Evolutionary conservation across 2,113 vertebrate genomes (phyloP), one percentile per base, ranked within the genome.

Genomic region (Lamprologus callipterus): DNA sequence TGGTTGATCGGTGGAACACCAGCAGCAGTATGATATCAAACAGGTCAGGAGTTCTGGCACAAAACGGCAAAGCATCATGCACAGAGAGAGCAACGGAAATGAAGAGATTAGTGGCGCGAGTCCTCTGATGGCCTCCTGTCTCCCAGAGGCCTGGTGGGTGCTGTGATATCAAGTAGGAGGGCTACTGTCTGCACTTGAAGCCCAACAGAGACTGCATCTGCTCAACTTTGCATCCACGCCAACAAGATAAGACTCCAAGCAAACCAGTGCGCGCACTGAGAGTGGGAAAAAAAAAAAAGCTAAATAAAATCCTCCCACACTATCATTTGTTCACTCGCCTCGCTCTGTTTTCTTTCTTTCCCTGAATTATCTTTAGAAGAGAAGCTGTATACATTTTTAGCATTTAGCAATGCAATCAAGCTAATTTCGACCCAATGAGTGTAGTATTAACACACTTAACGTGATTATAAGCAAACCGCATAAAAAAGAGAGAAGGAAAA

Each of bases 271-370:
- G 42, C 1, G 37, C 81, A 80, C 75, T 37, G 10, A 40, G 14
- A 51, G 28, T n/a, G 33, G 63, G 0, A 21, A 35, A 21, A n/a
- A 53, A 35, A 54, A 53, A 40, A 49, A 47, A 28, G 54, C 82
- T 9, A 47, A 85, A 87, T 89, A 2, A 89, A 91, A 91, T 88
- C 90, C 84, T 85, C 89, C 89, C 88, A 92, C 87, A 42, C 70
- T n/a, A 78, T 81, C 60, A 84, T 88, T 88, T 81, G 70, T 73
- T 85, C 87, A 31, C 84, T 86, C 42, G 45, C 81, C 60, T 65
- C n/a, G 5, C 16, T 80, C 37, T 26, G 57, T 89, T 63, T 84
- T 65, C 33, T 33, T 53, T 75, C 33, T 86, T 63, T 80, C 28
- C 53, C 73, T 53, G 54, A 80, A 80, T 85, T 82, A 65, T 85